Evolutionary conservation across 2,113 vertebrate genomes (phyloP).

Genomic region (Peromyscus leucopus): DNA sequence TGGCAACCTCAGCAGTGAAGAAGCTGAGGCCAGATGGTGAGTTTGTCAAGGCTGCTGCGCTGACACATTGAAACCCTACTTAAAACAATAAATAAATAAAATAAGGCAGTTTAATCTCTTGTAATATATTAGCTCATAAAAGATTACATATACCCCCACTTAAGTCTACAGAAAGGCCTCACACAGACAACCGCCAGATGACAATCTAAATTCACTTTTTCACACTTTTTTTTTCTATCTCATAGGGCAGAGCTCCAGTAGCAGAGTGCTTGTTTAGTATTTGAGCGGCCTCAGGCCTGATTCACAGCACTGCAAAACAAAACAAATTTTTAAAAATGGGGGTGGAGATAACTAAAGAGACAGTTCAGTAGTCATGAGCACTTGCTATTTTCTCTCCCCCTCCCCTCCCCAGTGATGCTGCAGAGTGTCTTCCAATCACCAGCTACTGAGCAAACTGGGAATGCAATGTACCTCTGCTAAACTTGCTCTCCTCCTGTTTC

Average conservation of each 20-base stretch:
- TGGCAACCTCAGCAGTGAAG: neutral
- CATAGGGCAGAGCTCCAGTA: neutral
- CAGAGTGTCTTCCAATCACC: slow-evolving; percentile 86
- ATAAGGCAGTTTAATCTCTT: neutral
- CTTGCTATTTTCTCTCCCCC: neutral
- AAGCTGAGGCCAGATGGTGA: neutral
- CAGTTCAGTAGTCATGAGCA: neutral
- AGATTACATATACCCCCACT: neutral
- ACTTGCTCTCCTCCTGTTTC: slow-evolving; percentile 85
- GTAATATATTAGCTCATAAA: neutral
- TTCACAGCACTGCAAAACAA: too few relatives aligned
- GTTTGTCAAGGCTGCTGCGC: neutral
- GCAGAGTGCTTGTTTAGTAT: neutral
- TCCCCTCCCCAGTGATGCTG: slow-evolving; percentile 68
- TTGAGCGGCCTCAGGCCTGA: neutral
- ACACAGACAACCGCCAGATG: neutral
- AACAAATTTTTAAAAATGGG: neutral
- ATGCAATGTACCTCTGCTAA: slow-evolving; percentile 87
- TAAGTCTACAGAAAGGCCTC: neutral
- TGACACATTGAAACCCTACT: neutral
- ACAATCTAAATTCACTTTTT: neutral
- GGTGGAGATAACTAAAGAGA: neutral
- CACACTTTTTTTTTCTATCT: neutral
- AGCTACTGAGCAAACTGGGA: slow-evolving; percentile 69
- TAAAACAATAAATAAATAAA: neutral